phyloP scores from a whole-genome alignment of 35 echinoderm and acorn worm genomes.

The Chiridota heheva region DNA sequence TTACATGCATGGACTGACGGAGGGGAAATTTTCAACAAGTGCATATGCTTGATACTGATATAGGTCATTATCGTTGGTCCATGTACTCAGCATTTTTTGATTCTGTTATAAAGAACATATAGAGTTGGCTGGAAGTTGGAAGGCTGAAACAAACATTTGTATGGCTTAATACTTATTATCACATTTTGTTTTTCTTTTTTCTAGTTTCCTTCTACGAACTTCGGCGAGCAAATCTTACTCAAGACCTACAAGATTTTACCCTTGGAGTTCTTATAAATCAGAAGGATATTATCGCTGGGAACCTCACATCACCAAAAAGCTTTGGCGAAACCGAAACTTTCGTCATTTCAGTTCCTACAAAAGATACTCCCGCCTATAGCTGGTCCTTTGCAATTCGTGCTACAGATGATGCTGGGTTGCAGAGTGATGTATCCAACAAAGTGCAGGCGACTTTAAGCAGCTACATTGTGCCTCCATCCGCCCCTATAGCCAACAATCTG shows the following conservation, averaged over 20 bases:
- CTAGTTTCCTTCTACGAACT: slow-evolving; percentile 7
- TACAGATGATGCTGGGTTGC: background rate
- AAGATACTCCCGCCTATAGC: background rate
- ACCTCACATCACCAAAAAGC: background rate
- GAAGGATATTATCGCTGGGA: background rate
- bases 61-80: background rate
- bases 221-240: background rate
- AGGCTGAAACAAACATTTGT: background rate
- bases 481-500: background rate
- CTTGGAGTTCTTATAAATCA: background rate
- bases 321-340: slow-evolving; percentile 15
- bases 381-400: slow-evolving; percentile 5
- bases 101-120: background rate
- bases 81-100: background rate
- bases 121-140: background rate
- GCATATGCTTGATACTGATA: background rate
- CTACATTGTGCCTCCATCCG: background rate
- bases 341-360: slow-evolving; percentile 1
- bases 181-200: background rate
- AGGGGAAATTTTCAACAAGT: background rate
- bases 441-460: slow-evolving; percentile 4
- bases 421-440: slow-evolving; percentile 4
- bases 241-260: background rate
- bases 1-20: too few relatives aligned
- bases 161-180: background rate